Percentiles rank a stretch among this genome's conserved stretches.
phyloP scores from a whole-genome alignment of 2,113 vertebrate species.

The Mormoops blainvillei region DNA sequence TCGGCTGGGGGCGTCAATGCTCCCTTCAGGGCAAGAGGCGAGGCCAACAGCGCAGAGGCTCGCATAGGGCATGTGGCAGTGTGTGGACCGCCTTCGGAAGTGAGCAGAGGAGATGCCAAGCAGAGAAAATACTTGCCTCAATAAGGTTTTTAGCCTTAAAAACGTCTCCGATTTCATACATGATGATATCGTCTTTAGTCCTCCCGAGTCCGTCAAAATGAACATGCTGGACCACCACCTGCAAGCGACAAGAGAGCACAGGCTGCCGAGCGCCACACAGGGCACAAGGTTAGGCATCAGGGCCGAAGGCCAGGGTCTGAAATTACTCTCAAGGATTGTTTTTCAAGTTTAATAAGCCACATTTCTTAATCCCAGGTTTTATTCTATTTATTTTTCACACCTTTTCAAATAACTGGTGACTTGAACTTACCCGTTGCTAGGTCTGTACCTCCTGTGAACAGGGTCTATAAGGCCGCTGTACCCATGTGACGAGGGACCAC shows the following conservation, averaged over 20 bases:
- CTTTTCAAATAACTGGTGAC: background rate
- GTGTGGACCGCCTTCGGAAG: accelerated
- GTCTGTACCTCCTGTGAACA: background rate
- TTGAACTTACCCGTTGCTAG: background rate
- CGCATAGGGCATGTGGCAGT: accelerated
- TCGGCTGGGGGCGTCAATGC: accelerated
- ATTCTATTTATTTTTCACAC: background rate
- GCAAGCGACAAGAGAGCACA: background rate
- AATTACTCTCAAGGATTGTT: background rate
- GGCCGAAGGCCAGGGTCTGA: too few species aligned
- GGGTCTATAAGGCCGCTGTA: background rate
- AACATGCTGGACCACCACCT: conserved; percentile 96
- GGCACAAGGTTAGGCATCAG: background rate
- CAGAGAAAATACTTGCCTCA: conserved; percentile 83
- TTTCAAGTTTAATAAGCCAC: background rate
- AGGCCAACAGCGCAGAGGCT: background rate
- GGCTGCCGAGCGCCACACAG: accelerated
- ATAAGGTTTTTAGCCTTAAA: conserved; percentile 95
- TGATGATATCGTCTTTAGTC: conserved; percentile 95
- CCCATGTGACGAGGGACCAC: background rate
- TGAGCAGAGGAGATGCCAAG: accelerated
- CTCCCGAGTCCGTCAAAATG: conserved; percentile 93
- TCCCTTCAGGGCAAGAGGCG: background rate
- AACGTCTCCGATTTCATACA: conserved; percentile 92
- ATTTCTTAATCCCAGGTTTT: background rate